Evolutionary conservation across 2,113 vertebrate genomes (phyloP), one percentile per base, ranked within the genome.

Genomic region (Ceyx cyanopectus): DNA sequence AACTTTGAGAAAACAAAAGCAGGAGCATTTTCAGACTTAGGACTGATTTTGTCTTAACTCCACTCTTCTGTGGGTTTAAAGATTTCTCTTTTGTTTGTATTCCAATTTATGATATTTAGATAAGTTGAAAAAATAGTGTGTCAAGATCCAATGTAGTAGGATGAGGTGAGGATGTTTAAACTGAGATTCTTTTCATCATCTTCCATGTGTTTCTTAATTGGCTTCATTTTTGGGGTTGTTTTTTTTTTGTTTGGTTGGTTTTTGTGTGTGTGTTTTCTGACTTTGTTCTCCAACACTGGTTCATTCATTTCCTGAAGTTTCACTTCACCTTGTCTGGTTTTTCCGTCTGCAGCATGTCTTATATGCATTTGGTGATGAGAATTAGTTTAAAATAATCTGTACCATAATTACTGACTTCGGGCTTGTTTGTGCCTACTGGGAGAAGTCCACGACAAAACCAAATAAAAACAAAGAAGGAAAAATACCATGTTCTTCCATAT

Each of bases 391-490:
- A 97, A 96, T 92, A 93, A 92, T 94, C 85, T 95, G 89, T 89
- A 73, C 91, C 74, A 60, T 95, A 95, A 84, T 82, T 70, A 94
- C 83, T 76, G 61, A 87, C 96, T 96, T 81, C 93, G 94, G 90
- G 87, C 93, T 95, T 97, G 90, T 97, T 97, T 97, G 95, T 82
- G 89, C 96, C 96, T 96, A 85, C 75, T 70, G 92, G 92, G 94
- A 98, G 93, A 97, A 87, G 90, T 85, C 72, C 90, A 95, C 4
- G 58, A 96, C 92, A 95, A 97, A 97, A 95, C 95, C 97, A 96
- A 98, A 97, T 94, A 98, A 96, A 95, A 95, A 96, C 96, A 94
- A 81, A 96, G 94, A 97, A 95, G 96, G 97, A 98, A 96, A 97
- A 93, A 94, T 86, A 97, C 93, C 90, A 87, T 5, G 10, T 96